phyloP scores from a whole-genome alignment of 2,888 invertebrate genomes.

The Xanthia togata region DNA sequence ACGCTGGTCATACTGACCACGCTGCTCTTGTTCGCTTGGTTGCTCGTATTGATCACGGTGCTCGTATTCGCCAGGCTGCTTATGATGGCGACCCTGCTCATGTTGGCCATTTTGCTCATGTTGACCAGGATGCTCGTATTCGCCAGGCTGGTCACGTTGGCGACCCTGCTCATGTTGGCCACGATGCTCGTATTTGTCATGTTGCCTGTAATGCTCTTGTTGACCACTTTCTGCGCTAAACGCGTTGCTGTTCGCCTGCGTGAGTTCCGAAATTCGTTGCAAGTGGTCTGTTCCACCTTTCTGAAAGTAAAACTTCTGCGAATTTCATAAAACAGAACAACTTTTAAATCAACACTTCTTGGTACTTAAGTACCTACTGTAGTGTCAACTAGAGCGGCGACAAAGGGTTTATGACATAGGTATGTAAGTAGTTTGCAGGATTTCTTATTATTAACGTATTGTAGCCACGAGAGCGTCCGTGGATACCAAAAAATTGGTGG shows the following conservation, averaged over 20 bases:
- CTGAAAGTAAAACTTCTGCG: conserved; percentile 26
- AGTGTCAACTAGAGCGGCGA: not conserved
- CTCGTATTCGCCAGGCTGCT: not conserved
- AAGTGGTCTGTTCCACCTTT: conserved; percentile 7
- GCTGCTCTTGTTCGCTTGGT: too few relatives aligned
- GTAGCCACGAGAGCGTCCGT: too few relatives aligned
- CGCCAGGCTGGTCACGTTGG: too few relatives aligned
- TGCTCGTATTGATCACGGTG: not conserved
- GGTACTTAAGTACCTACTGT: not conserved
- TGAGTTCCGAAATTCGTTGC: not conserved
- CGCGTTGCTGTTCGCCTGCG: not conserved
- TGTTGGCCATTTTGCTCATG: not conserved
- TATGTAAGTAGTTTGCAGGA: too few relatives aligned
- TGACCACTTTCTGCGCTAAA: not conserved
- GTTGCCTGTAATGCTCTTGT: conserved; percentile 1
- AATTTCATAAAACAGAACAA: not conserved
- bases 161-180: not conserved
- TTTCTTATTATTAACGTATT: too few relatives aligned
- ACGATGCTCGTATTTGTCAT: not conserved
- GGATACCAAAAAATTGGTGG: too few relatives aligned
- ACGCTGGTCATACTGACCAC: not conserved
- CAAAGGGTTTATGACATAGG: not conserved
- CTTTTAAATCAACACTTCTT: not conserved
- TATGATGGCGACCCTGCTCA: not conserved
- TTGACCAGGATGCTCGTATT: not conserved